These are phyloP conservation scores for Eilema depressum DNA, from an alignment of 2,888 invertebrate species.

Conservation along the genomic window DNA sequence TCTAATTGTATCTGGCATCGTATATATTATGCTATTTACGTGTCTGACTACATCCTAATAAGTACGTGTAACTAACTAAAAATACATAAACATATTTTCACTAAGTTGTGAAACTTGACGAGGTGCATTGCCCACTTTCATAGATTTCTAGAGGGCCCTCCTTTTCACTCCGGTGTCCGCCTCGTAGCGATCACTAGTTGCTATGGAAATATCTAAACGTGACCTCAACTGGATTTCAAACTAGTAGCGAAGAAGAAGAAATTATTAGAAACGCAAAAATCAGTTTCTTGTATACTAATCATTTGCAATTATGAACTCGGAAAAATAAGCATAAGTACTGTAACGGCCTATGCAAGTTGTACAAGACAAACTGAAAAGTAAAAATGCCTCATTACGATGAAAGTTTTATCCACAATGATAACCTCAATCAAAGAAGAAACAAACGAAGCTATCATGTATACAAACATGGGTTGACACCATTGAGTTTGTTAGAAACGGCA, in stretches of 20 bases:
- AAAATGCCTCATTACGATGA: constrained; percentile 85
- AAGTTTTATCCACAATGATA: constrained; percentile 83
- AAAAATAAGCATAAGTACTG: not conserved
- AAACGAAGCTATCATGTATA: constrained; percentile 84
- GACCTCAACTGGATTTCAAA: constrained; percentile 53
- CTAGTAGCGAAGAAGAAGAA: constrained; percentile 27
- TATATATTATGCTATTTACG: constrained; percentile 73
- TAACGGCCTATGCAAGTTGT: not conserved
- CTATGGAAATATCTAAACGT: constrained; percentile 61
- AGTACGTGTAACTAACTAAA: constrained; percentile 5
- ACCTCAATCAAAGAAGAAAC: constrained; percentile 81
- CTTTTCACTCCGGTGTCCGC: constrained; percentile 69
- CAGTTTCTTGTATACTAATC: not conserved
- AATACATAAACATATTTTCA: constrained; percentile 35
- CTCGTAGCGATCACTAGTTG: constrained; percentile 59
- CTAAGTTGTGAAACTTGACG: constrained; percentile 42
- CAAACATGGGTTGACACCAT: constrained; percentile 77
- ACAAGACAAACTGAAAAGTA: constrained; percentile 6
- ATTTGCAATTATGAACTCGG: constrained; percentile 15
- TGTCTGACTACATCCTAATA: constrained; percentile 59
- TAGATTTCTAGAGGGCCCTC: constrained; percentile 78
- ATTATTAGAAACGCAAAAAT: constrained; percentile 24
- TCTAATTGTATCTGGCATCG: constrained; percentile 78
- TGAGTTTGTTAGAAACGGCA: constrained; percentile 68
- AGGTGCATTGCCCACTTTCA: constrained; percentile 69